A percentile compares a stretch with the other conserved stretches of the same genome.
Evolutionary conservation across 2,113 vertebrate genomes (phyloP).

Genomic region (Platichthys stellatus): DNA sequence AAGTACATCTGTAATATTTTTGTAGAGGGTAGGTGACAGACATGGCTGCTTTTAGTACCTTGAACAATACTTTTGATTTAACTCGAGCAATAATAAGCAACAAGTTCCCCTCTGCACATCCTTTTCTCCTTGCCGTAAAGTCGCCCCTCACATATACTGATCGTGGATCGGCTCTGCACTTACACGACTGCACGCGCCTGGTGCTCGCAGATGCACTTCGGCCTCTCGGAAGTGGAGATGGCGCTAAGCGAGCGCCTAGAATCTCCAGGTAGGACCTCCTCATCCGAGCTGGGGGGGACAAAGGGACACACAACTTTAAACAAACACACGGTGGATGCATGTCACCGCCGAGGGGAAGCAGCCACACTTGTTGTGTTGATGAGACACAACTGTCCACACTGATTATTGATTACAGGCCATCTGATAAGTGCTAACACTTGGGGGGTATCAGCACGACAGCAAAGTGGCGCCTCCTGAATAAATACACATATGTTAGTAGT

Average conservation of each 20-base stretch:
- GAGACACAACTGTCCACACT: too few species aligned
- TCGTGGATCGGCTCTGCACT: slow-evolving; percentile 29
- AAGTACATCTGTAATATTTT: too few species aligned
- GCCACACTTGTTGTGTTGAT: too few species aligned
- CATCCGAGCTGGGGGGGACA: slow-evolving; percentile 58
- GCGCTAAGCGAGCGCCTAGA: slow-evolving; percentile 57
- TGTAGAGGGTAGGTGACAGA: too few species aligned
- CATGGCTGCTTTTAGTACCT: too few species aligned
- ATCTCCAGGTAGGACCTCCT: slow-evolving; percentile 80
- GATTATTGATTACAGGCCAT: not conserved
- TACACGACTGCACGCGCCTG: slow-evolving; percentile 51
- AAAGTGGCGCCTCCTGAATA: not conserved
- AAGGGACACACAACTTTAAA: not conserved
- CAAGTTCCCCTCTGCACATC: too few species aligned
- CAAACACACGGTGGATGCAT: not conserved
- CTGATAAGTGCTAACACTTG: not conserved
- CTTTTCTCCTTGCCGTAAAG: too few species aligned
- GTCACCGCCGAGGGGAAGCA: not conserved
- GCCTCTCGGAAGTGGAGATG: slow-evolving; percentile 43
- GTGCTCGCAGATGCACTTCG: slow-evolving; percentile 3
- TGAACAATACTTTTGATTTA: too few species aligned
- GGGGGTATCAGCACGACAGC: slow-evolving; percentile 31
- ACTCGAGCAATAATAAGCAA: too few species aligned
- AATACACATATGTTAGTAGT: too few species aligned
- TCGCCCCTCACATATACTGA: not conserved